A percentile compares a stretch with the other conserved stretches of the same genome.
These are phyloP conservation scores for Ianthella basta DNA, from an alignment of 37 sponge, comb jelly and placozoan genomes.

Conservation along the genomic window DNA sequence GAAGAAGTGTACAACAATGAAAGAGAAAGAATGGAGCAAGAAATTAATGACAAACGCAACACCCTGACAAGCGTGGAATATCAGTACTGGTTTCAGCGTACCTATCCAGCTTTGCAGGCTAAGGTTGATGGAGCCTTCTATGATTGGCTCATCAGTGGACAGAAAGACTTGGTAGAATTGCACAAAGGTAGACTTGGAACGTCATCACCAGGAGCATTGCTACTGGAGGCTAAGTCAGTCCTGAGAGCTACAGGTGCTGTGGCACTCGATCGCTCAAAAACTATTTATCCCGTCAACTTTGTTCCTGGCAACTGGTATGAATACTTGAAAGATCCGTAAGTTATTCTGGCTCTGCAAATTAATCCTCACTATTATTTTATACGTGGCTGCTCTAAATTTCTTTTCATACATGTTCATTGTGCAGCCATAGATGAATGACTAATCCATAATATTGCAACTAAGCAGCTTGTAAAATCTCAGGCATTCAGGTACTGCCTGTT, in stretches of 20 bases:
- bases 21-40: constrained; percentile 52
- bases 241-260: constrained; percentile 48
- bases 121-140: constrained; percentile 63
- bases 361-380: not conserved
- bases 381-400: not conserved
- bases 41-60: constrained; percentile 30
- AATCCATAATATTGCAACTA: no score
- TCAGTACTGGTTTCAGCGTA: constrained; percentile 64
- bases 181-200: constrained; percentile 38
- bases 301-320: constrained; percentile 65
- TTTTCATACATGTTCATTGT: not conserved
- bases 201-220: constrained; percentile 27
- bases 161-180: constrained; percentile 56
- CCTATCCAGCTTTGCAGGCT: constrained; percentile 47
- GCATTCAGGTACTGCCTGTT: no score
- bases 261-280: constrained; percentile 59
- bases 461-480: no score
- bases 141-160: constrained; percentile 56
- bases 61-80: constrained; percentile 18
- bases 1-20: constrained; percentile 48
- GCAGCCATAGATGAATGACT: not conserved
- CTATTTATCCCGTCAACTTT: constrained; percentile 63
- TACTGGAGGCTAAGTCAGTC: constrained; percentile 47
- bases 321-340: constrained; percentile 48
- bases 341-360: not conserved